Evolutionary conservation across 2,888 invertebrate species (phyloP), one percentile per base, ranked within the genome.

Genomic region (Drosophila antonietae): DNA sequence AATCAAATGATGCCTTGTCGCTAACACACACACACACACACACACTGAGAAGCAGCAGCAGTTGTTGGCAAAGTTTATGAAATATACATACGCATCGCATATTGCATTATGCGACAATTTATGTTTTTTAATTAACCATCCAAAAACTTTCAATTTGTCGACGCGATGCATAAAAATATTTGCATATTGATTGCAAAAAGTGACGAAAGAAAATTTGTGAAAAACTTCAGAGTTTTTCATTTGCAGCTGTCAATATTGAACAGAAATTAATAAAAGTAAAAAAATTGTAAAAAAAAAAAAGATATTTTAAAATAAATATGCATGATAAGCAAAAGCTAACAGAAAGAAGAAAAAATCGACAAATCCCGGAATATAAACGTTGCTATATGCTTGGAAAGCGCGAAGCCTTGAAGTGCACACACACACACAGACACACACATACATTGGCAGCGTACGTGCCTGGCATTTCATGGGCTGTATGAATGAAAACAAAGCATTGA

Each of bases 91-190:
- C 60, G 59, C 79, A 33, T 41, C 20, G 20, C 20, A 68, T 75
- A 75, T 78, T 78, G 64, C 80, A 75, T 80, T 81, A 71, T 74
- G 73, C 83, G 73, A 84, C 85, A 87, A 84, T 87, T 84, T 89
- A 82, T 81, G 85, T 81, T 73, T 87, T 84, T 84, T 87, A 84
- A 84, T 84, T 89, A 85, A 62, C 44, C 70, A 84, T 64, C 66
- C 63, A 28, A 68, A 82, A 67, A 20, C 76, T 81, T 82, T 84
- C 69, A 74, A 60, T 73, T 85, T 76, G 74, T 76, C 70, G 35
- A 55, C 39, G 41, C 18, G 49, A 31, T 28, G 23, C 51, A 53
- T 33, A 12, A 68, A 76, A 39, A 56, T 59, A 83, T 88, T 88
- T 86, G 86, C 88, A 86, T 88, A 71, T 77, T 73, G 71, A 85